A percentile compares a stretch with the other conserved stretches of the same genome.
phyloP scores from a whole-genome alignment of 2,888 invertebrate genomes.

The Hydraecia micacea region DNA sequence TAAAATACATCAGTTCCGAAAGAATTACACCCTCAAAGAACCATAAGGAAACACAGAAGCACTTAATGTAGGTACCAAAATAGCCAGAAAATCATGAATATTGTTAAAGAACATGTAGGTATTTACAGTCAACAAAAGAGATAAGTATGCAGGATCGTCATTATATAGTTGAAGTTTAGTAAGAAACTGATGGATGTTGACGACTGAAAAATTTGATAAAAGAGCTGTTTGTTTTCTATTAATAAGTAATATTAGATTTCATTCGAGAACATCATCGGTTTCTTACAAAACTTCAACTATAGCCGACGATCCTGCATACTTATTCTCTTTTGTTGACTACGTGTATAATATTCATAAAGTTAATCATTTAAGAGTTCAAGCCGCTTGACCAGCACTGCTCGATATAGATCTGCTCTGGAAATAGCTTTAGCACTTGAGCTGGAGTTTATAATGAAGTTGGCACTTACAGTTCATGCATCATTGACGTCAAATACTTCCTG shows the following conservation, averaged over 20 bases:
- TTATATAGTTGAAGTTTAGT: too few species aligned
- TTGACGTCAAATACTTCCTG: slow-evolving; percentile 59
- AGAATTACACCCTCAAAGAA: slow-evolving; percentile 14
- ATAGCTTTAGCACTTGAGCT: slow-evolving; percentile 59
- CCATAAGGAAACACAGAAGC: slow-evolving; percentile 25
- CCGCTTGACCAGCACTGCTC: slow-evolving; percentile 60
- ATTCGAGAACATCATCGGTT: too few species aligned
- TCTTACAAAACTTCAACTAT: too few species aligned
- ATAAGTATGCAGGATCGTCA: too few species aligned
- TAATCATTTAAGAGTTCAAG: slow-evolving; percentile 58
- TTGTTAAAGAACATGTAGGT: slow-evolving; percentile 30
- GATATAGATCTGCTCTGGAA: slow-evolving; percentile 60
- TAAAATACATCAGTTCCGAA: not conserved
- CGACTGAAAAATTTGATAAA: too few species aligned
- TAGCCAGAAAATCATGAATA: slow-evolving; percentile 37
- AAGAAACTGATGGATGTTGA: too few species aligned
- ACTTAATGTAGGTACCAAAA: slow-evolving; percentile 52
- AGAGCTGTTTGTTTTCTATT: too few species aligned
- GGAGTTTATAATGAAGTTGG: slow-evolving; percentile 61
- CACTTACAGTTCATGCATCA: slow-evolving; percentile 54
- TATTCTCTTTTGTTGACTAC: too few species aligned
- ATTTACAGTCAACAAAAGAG: too few species aligned
- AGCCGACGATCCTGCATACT: too few species aligned
- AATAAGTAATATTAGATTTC: too few species aligned
- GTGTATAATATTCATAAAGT: slow-evolving; percentile 37